Evolutionary conservation across 2,888 invertebrate genomes (phyloP).

Genomic region (Bhutanitis thaidina): DNA sequence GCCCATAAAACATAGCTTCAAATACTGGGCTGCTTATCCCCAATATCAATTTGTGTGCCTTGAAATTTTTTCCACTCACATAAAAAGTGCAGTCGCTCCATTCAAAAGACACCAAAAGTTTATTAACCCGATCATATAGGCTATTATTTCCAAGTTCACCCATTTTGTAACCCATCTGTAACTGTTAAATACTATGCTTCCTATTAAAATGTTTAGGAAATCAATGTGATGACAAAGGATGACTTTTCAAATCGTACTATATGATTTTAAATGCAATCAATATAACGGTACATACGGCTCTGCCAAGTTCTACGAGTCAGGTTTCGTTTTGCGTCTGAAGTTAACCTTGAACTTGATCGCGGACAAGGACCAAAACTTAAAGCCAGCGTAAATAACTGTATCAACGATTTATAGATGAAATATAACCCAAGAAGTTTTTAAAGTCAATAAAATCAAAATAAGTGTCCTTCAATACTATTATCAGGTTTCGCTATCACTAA

Average conservation of each 20-base stretch:
- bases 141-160: conserved; percentile 48
- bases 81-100: conserved; percentile 82
- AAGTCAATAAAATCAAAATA: not conserved
- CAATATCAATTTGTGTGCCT: conserved; percentile 81
- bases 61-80: conserved; percentile 70
- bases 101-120: conserved; percentile 67
- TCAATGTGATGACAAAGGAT: too few relatives aligned
- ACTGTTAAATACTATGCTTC: too few relatives aligned
- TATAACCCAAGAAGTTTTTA: too few relatives aligned
- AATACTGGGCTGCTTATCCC: conserved; percentile 85
- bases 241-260: too few relatives aligned
- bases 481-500: conserved; percentile 8
- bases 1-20: conserved; percentile 84
- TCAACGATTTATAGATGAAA: too few relatives aligned
- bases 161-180: conserved; percentile 63
- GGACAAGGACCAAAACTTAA: conserved; percentile 30
- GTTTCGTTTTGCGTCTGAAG: conserved; percentile 26
- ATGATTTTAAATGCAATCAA: too few relatives aligned
- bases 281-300: conserved; percentile 28
- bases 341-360: conserved; percentile 49
- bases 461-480: conserved; percentile 24
- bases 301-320: conserved; percentile 18
- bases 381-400: not conserved
- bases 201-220: too few relatives aligned
- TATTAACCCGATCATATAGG: conserved; percentile 69